Evolutionary conservation across 2,797 vertebrate genomes (phyloP), one percentile per base, ranked within the genome.

Genomic region (Bradypus variegatus): DNA sequence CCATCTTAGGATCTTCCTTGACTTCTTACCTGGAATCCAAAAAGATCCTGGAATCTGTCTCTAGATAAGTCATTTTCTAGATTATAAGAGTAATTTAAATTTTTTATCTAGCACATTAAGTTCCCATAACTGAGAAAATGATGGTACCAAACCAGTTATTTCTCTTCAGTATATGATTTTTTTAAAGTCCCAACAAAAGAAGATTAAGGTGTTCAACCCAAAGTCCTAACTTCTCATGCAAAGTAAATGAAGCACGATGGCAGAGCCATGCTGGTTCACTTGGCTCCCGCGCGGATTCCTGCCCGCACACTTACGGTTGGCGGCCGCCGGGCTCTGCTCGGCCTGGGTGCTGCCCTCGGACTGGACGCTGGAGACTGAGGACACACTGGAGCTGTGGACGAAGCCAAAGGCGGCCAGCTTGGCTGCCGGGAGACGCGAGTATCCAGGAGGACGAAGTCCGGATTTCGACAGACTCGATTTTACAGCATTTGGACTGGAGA

Each of bases 401-500:
- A 99, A 98, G 86, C 99, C 98, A 15, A 99, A 98, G 0, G 98
- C 95, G 0, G 98, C 97, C 93, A 99, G 97, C 55, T 98, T 98
- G 62, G 98, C 96, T 19, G 98, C 96, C 0, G 99, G 98, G 85
- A 99, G 95, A 88, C 98, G 97, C 0, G 98, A 98, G 96, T 99
- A 99, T 19, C 98, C 98, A 2, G 99, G 99, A 50, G 98, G 98
- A 69, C 99, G 98, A 36, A 99, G 98, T 91, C 99, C 98, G 33
- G 98, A 98, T 97, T 99, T 99, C 8, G 98, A 97, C 10, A 98
- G 98, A 89, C 97, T 97, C 58, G 98, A 98, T 96, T 98, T 99
- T 45, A 98, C 96, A 88, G 95, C 94, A 45, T 95, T 97, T 84
- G 98, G 97, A 94, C 97, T 96, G 19, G 97, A 96, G 45, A 97